Base-by-base conservation (phyloP, 2,888 invertebrate genomes). In the Nymphalis polychloros region DNA sequence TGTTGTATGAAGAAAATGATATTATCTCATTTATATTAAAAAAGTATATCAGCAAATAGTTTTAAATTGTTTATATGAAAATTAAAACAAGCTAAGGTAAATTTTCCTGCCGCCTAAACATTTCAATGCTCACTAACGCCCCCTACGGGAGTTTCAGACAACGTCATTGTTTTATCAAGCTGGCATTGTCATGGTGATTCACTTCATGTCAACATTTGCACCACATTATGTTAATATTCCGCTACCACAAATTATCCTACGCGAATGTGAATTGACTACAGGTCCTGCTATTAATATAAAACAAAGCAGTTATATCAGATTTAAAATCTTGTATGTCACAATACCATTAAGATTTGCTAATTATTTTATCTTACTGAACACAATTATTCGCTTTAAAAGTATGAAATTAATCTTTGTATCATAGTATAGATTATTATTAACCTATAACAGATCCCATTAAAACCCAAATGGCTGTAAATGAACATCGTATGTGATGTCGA, bases 141-240 rank as follows among this genome's bases (percentile, higher is more conserved):
- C 86, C 87, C 89, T 89, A 79, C 84, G 82, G 81, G 77, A 74
- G 76, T 75, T 73, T 72, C 65, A 64, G 74, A 78, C 77, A 80
- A 78, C 74, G 76, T 78, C 80, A 82, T 85, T 88, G 87, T 85
- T 82, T 76, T 84, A 83, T 80, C 79, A 83, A 80, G 78, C 83
- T 76, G 78, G 81, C 84, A 88, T 87, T 89, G 90, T 90, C 89
- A 90, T 87, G 88, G 88, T 89, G 87, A 89, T 88, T 88, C 85
- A 86, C 75, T 84, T 79, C 67, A 76, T 77, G 77, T 76, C 75
- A 79, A 79, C 78, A 78, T 75, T 75, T 72, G 61, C n/a, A 62
- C 59, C 64, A 70, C 49, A 64, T 66, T 70, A 50, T 63, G 23
- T 48, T 66, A 64, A 66, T 70, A 64, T 59, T 52, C 41, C 48